Base-by-base conservation (phyloP, 2,888 invertebrate species). In the Chloroclysta siterata region DNA sequence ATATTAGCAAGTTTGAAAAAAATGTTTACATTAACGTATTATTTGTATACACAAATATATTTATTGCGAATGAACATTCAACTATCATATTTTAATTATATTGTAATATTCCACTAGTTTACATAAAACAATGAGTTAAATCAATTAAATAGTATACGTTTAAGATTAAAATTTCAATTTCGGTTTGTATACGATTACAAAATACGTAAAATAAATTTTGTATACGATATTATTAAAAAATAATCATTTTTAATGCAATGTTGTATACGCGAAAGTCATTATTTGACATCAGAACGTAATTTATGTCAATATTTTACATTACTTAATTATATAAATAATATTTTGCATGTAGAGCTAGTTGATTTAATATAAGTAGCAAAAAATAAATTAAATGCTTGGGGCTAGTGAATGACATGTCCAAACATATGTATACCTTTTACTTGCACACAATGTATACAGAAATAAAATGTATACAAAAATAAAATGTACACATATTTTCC, bases 401-500 rank as follows among this genome's bases (percentile, higher is more conserved):
- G 8, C 6, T 33, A 33, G 33, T 33, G 33, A 33, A 33, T 8
- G 33, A 33, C 33, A 33, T 5, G 8, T 22, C 22, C 6, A 48
- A 2, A 14, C 1, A n/a, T 28, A 13, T 48, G 33, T 50, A 14
- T 17, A 46, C 33, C 8, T 33, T 33, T 33, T 0, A 33, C 6
- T 44, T 44, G 42, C 42, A 44, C 7, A 10, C 17, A 33, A 33
- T 51, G 14, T 15, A 15, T 36, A 15, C 10, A 17, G 22, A 13
- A 46, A 58, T 61, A 50, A n/a, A 33, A 33, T 51, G 33, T 15
- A 15, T 51, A 15, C 15, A 39, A 39, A 13, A 46, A 58, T 61
- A 67, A 62, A 58, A 68, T 62, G 62, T 60, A 62, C 61, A 62
- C 59, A 54, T 55, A 15, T 47, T 15, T 15, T 44, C 41, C 17